Conservation (phyloP, 2,888 invertebrate species). For the Melanargia galathea region DNA sequence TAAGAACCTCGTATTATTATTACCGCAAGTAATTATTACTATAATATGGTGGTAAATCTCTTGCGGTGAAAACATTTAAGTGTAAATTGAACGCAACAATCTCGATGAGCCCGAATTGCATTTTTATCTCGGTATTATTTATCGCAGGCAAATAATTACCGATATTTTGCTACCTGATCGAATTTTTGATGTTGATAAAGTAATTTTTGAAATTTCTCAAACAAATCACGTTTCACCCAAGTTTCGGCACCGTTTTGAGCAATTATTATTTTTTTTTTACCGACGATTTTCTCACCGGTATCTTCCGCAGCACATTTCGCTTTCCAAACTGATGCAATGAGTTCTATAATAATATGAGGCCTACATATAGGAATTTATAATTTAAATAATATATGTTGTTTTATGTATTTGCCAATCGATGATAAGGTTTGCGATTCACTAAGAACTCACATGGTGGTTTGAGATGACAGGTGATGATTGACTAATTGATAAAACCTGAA, state of each 20-base stretch:
- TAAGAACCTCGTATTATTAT: conserved; percentile 19
- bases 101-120: conserved; percentile 25
- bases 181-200: conserved; percentile 1
- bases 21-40: conserved; percentile 19
- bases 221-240: neutral
- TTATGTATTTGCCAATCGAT: too few species aligned
- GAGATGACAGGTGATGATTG: too few species aligned
- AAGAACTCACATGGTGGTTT: neutral
- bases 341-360: too few species aligned
- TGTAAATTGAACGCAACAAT: conserved; percentile 21
- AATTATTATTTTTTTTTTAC: neutral
- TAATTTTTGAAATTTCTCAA: conserved; percentile 15
- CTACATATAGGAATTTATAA: too few species aligned
- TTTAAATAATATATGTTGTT: too few species aligned
- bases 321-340: too few species aligned
- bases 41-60: conserved; percentile 11
- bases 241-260: neutral
- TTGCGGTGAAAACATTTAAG: conserved; percentile 19
- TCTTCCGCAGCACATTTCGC: too few species aligned
- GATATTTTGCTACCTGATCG: conserved; percentile 3
- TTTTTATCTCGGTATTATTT: conserved; percentile 16
- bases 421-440: neutral
- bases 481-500: too few species aligned
- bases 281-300: too few species aligned
- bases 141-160: conserved; percentile 9